Percentiles rank a stretch among this genome's conserved stretches.
These are phyloP conservation scores for Mystacornis crossleyi DNA, from an alignment of 2,113 vertebrate species.

Conservation along the genomic window DNA sequence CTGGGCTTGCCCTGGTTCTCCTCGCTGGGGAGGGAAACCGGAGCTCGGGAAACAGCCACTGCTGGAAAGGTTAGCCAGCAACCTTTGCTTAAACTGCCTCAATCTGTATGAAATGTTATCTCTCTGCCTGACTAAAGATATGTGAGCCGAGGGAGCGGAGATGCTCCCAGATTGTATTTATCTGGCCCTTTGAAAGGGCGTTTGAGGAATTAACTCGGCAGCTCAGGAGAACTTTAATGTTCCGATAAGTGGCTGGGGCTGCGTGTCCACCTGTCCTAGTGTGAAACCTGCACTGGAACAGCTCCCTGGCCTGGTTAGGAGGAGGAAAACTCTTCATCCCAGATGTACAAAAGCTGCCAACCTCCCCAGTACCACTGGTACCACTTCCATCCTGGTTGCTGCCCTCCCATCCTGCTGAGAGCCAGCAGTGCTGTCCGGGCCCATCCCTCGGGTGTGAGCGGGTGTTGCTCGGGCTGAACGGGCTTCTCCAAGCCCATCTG, in stretches of 20 bases:
- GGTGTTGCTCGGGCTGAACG: neutral
- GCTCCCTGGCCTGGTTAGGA: accelerated
- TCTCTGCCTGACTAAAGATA: conserved; percentile 60
- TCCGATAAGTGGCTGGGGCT: conserved; percentile 34
- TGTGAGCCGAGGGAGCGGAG: conserved; percentile 59
- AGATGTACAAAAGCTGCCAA: neutral
- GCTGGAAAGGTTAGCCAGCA: conserved; percentile 53
- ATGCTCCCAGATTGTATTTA: conserved; percentile 73
- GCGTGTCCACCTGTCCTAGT: neutral
- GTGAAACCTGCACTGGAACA: neutral
- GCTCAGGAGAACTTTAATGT: conserved; percentile 58
- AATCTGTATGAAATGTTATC: conserved; percentile 69
- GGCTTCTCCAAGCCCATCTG: neutral
- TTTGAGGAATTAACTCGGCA: conserved; percentile 73
- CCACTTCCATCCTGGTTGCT: accelerated
- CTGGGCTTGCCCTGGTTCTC: neutral
- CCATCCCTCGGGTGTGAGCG: accelerated
- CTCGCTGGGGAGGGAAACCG: neutral
- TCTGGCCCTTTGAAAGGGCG: conserved; percentile 70
- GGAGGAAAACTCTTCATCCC: neutral
- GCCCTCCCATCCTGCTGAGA: accelerated
- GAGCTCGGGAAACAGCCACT: neutral
- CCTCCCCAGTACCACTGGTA: neutral
- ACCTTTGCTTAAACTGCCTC: conserved; percentile 68
- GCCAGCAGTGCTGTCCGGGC: neutral